phyloP scores from a whole-genome alignment of 2,797 vertebrate species.

The Lepidocolaptes lacrymiger region DNA sequence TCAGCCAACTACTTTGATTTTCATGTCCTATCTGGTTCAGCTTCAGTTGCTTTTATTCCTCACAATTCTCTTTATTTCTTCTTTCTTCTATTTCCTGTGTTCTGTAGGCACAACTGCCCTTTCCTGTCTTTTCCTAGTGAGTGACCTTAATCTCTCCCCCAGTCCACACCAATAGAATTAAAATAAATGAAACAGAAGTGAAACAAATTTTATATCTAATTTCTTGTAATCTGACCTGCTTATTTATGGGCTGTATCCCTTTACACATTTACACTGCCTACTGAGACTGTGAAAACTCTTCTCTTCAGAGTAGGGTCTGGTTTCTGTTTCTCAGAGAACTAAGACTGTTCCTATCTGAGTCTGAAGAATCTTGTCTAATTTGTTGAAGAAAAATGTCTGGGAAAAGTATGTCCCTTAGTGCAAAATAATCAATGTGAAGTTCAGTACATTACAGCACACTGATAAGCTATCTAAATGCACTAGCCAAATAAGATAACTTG shows the following conservation, averaged over 20 bases:
- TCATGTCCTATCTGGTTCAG: not conserved
- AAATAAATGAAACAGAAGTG: not conserved
- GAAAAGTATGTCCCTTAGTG: not conserved
- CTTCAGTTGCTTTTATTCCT: constrained; percentile 17
- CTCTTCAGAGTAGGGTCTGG: not conserved
- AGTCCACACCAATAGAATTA: not conserved
- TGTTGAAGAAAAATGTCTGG: not conserved
- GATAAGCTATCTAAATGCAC: constrained; percentile 15
- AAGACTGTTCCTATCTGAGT: not conserved
- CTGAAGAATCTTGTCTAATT: not conserved
- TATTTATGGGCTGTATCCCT: not conserved
- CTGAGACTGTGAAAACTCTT: not conserved
- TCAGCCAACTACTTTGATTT: not conserved
- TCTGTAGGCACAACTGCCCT: not conserved
- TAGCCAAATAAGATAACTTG: constrained; percentile 30
- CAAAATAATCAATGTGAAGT: not conserved
- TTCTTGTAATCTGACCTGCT: not conserved
- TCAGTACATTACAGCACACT: not conserved
- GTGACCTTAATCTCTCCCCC: not conserved
- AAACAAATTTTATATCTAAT: not conserved
- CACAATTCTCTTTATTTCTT: not conserved
- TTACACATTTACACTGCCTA: not conserved
- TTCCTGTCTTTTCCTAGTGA: not conserved
- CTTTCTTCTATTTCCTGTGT: not conserved
- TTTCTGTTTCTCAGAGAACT: not conserved